phyloP scores from a whole-genome alignment of 2,888 invertebrate species.

The Laspeyria flexula region DNA sequence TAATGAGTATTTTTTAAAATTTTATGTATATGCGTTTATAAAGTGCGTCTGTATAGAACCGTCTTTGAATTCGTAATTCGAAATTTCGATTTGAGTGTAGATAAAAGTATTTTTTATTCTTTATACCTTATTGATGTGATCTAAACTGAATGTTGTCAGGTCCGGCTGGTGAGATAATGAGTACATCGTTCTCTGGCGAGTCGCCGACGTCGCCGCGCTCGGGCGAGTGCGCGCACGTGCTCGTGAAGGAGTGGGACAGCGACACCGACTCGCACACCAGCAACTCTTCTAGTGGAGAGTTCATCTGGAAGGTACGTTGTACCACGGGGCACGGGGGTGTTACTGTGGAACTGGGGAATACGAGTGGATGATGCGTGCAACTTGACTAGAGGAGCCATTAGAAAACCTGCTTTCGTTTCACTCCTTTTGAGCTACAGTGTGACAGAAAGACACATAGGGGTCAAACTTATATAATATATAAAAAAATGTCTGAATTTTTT shows the following conservation, averaged over 20 bases:
- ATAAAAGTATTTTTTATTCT: too few species aligned
- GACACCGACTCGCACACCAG: conserved; percentile 87
- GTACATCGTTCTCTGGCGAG: conserved; percentile 79
- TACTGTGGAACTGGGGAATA: neutral
- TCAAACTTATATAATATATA: too few species aligned
- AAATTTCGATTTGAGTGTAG: too few species aligned
- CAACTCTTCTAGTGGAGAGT: conserved; percentile 91
- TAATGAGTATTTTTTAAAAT: too few species aligned
- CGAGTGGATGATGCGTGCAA: conserved; percentile 5
- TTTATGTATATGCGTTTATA: too few species aligned
- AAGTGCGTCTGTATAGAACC: too few species aligned
- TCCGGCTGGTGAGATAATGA: conserved; percentile 79
- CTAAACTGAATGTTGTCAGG: conserved; percentile 60
- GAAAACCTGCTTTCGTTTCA: too few species aligned
- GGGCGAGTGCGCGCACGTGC: conserved; percentile 64
- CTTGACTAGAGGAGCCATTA: conserved; percentile 7
- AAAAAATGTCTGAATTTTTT: too few species aligned
- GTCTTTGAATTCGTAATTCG: too few species aligned
- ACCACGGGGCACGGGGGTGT: neutral
- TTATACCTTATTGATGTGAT: too few species aligned
- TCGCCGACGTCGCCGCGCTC: conserved; percentile 77
- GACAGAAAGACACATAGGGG: too few species aligned
- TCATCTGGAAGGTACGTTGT: conserved; percentile 90
- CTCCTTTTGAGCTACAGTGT: too few species aligned
- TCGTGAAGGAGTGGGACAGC: conserved; percentile 89